Base-by-base conservation (phyloP, 2,888 invertebrate genomes). In the Tortricodes alternella region DNA sequence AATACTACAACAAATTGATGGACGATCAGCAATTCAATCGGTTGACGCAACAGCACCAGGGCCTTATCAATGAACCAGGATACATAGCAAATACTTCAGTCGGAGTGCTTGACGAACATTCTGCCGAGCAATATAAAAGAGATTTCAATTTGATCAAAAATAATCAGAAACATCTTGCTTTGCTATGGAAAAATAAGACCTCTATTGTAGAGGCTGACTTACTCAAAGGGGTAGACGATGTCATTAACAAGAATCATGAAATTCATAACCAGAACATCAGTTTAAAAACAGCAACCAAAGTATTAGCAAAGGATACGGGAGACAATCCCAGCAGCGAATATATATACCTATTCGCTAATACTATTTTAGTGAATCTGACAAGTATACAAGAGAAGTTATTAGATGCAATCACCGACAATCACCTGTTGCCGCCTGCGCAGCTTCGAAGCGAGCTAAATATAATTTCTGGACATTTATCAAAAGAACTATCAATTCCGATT, bases 341-440 rank as follows among this genome's bases (percentile, higher is more conserved):
- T n/a, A n/a, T n/a, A n/a, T n/a, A n/a, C n/a, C n/a, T 24, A 7
- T 2, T 48, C 13, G 7, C 21, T 37, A 34, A 18, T 24, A 32
- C 21, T 11, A n/a, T 15, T 3, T 19, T 34, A 4, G 4, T 2
- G 5, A 48, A 34, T 1, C 19, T 21, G 11, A 21, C 15, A 8
- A 35, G 18, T 3, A 58, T 61, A n/a, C 65, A 65, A 34, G 7
- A 56, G 1, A 50, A 37, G 0, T n/a, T 65, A 2, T 16, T 65
- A 4, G 59, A 63, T 7, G 61, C 61, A 0, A 24, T 62, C 0
- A 53, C 60, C 0, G 59, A 63, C 24, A 3, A 60, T 3, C 65
- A 63, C 35, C 29, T 63, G 1, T 6, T 63, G n/a, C 57, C 58
- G 0, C 61, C 62, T 5, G 21, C 59, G 24, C 61, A 61, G 19